Conservation (phyloP, 2,113 vertebrate genomes). For the Rhineura floridana region DNA sequence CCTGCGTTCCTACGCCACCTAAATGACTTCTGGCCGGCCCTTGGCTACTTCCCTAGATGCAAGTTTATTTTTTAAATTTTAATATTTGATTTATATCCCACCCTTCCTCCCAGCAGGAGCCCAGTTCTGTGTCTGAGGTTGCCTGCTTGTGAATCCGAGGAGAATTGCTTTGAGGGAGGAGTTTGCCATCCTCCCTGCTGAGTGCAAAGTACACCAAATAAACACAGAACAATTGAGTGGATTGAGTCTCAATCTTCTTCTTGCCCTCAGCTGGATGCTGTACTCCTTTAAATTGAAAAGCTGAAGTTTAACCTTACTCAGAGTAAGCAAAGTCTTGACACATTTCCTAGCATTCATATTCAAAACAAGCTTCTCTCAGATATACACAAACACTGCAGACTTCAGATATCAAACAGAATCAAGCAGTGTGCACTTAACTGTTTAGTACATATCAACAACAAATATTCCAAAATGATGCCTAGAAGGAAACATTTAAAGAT, state of each 20-base stretch:
- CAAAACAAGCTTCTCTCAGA: neutral
- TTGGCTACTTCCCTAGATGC: neutral
- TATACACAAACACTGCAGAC: neutral
- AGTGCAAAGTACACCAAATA: neutral
- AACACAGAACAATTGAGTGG: neutral
- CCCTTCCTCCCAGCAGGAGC: too few species aligned
- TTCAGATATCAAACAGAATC: neutral
- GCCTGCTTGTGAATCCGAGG: neutral
- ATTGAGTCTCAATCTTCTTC: neutral
- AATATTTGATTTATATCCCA: too few species aligned
- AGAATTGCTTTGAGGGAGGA: neutral
- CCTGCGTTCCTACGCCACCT: too few species aligned
- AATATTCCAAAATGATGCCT: neutral
- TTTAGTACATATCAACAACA: neutral
- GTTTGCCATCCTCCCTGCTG: neutral
- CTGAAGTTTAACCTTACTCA: neutral
- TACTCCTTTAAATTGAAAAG: rapidly evolving
- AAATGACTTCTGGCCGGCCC: neutral
- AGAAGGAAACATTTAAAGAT: neutral
- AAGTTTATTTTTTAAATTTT: too few species aligned
- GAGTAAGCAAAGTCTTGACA: neutral
- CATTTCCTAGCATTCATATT: neutral
- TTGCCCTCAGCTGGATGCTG: neutral
- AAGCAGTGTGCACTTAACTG: neutral
- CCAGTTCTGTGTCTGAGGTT: neutral